Percentiles rank a stretch among this genome's conserved stretches.
phyloP scores from a whole-genome alignment of 2,113 vertebrate species.

The Boleophthalmus pectinirostris region DNA sequence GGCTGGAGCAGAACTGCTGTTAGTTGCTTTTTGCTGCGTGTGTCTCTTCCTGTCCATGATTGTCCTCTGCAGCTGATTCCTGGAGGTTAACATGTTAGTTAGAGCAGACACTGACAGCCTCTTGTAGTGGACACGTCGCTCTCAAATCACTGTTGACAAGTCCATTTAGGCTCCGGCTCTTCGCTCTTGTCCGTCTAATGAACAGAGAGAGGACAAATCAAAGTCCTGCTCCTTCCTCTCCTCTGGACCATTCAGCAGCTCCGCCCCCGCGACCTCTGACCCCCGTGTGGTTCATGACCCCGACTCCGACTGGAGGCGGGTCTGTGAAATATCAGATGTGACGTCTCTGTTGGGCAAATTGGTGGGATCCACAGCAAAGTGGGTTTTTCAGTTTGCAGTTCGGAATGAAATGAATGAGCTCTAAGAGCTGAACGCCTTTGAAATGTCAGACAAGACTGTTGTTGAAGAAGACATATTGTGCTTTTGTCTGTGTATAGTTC shows the following conservation, averaged over 20 bases:
- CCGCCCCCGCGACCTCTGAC: slow-evolving; percentile 65
- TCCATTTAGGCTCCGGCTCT: slow-evolving; percentile 85
- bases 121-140: slow-evolving; percentile 66
- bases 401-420: too few relatives aligned
- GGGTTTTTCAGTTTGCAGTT: too few relatives aligned
- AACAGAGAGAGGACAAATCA: slow-evolving; percentile 83
- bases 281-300: slow-evolving; percentile 14
- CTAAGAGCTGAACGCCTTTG: too few relatives aligned
- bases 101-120: slow-evolving; percentile 24
- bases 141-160: slow-evolving; percentile 87
- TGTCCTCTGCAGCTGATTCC: not conserved
- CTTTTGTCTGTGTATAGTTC: too few relatives aligned
- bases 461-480: too few relatives aligned
- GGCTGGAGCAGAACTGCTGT: too few relatives aligned
- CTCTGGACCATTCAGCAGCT: slow-evolving; percentile 58
- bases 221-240: slow-evolving; percentile 76
- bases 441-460: too few relatives aligned
- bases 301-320: slow-evolving; percentile 36
- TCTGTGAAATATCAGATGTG: slow-evolving; percentile 51
- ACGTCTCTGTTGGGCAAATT: slow-evolving; percentile 38
- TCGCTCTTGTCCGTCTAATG: slow-evolving; percentile 87
- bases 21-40: too few relatives aligned
- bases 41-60: not conserved
- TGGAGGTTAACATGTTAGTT: slow-evolving; percentile 15
- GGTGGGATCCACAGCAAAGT: not conserved